Evolutionary conservation across 2,113 vertebrate genomes (phyloP).

Genomic region (Macaca mulatta): DNA sequence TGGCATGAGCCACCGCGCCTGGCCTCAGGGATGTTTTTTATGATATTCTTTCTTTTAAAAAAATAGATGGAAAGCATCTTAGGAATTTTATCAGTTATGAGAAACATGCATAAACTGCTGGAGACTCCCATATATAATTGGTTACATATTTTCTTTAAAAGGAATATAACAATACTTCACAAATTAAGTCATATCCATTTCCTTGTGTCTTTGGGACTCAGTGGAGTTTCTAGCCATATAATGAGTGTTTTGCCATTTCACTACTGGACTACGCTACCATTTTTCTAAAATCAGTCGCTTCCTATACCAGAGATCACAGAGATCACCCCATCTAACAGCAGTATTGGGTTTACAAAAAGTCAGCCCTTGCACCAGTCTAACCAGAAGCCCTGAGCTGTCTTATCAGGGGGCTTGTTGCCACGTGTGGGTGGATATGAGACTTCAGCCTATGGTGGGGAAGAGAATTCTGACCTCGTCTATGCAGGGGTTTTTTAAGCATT

Average conservation of each 20-base stretch:
- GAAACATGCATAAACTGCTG: background rate
- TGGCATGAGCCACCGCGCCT: too few species aligned
- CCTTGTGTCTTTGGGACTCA: background rate
- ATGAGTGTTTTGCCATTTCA: background rate
- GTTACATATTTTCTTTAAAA: background rate
- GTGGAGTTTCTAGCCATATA: background rate
- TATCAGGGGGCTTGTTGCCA: background rate
- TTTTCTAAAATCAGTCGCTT: background rate
- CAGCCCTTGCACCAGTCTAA: background rate
- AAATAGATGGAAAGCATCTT: background rate
- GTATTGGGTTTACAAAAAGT: background rate
- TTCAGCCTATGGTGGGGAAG: accelerated
- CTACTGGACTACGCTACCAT: background rate
- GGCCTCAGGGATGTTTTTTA: background rate
- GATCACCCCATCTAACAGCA: accelerated
- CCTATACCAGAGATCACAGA: background rate
- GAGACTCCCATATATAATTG: background rate
- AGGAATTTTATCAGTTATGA: background rate
- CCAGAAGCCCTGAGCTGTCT: accelerated
- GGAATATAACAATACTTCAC: background rate
- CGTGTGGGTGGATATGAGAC: accelerated
- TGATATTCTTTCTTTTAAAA: background rate
- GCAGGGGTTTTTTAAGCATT: background rate
- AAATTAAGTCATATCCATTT: background rate
- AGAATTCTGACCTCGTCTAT: background rate